Evolutionary conservation across 2,888 invertebrate genomes (phyloP).

Genomic region (Balanococcus diminutus): DNA sequence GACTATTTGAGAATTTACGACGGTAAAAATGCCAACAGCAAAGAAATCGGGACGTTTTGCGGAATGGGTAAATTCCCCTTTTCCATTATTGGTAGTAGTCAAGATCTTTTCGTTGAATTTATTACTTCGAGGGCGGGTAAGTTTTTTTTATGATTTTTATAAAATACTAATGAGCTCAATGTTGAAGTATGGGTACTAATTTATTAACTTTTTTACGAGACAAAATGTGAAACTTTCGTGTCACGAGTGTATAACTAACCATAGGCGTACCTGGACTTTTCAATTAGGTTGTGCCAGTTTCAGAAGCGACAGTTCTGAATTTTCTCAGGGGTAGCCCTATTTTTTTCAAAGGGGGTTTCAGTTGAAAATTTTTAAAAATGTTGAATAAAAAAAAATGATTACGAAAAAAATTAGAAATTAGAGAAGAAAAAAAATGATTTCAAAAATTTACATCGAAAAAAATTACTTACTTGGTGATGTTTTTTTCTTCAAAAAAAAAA

Average conservation of each 20-base stretch:
- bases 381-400: too few relatives aligned
- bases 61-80: slow-evolving; percentile 93
- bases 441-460: too few relatives aligned
- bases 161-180: neutral
- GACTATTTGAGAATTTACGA: slow-evolving; percentile 90
- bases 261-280: neutral
- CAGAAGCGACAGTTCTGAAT: too few relatives aligned
- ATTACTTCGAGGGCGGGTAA: slow-evolving; percentile 83
- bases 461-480: too few relatives aligned
- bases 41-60: slow-evolving; percentile 88
- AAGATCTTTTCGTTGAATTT: slow-evolving; percentile 86
- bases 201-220: slow-evolving; percentile 22
- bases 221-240: slow-evolving; percentile 22
- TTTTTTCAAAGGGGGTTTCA: too few relatives aligned
- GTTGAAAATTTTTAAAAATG: too few relatives aligned
- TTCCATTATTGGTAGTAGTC: slow-evolving; percentile 90
- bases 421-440: too few relatives aligned
- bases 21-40: slow-evolving; percentile 84
- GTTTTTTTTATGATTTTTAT: slow-evolving; percentile 35
- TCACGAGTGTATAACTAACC: neutral
- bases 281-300: too few relatives aligned
- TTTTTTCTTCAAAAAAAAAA: too few relatives aligned
- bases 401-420: too few relatives aligned
- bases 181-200: slow-evolving; percentile 21
- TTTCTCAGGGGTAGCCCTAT: too few relatives aligned